phyloP scores from a whole-genome alignment of 2,888 invertebrate genomes.

The Hemicrepidius hirtus region DNA sequence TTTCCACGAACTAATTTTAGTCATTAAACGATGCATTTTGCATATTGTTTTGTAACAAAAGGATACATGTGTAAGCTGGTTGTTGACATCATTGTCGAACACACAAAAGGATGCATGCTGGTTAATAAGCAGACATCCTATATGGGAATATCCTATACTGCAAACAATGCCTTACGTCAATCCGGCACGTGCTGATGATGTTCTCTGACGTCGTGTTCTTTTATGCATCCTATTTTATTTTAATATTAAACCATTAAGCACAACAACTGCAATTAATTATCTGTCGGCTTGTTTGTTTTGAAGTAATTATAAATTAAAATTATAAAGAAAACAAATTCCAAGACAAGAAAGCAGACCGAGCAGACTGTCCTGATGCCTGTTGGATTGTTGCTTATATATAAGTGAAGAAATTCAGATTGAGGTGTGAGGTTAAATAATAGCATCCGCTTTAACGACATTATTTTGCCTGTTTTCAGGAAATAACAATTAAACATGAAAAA shows the following conservation, averaged over 20 bases:
- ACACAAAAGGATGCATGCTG: slow-evolving; percentile 31
- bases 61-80: slow-evolving; percentile 30
- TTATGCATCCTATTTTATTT: background rate
- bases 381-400: too few relatives aligned
- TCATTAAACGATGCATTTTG: slow-evolving; percentile 29
- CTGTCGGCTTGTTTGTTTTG: background rate
- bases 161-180: slow-evolving; percentile 39
- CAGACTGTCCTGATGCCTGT: too few relatives aligned
- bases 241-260: background rate
- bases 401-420: background rate
- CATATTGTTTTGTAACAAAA: slow-evolving; percentile 28
- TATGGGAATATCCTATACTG: slow-evolving; percentile 31
- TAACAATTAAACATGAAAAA: slow-evolving; percentile 23
- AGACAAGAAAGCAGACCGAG: too few relatives aligned
- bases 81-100: slow-evolving; percentile 35
- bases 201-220: slow-evolving; percentile 8
- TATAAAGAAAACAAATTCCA: too few relatives aligned
- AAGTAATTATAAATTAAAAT: background rate
- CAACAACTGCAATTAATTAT: background rate
- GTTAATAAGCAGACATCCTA: slow-evolving; percentile 33
- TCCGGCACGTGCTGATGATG: slow-evolving; percentile 39
- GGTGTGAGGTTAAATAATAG: slow-evolving; percentile 3
- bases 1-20: slow-evolving; percentile 31
- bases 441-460: slow-evolving; percentile 18
- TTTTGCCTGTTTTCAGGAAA: slow-evolving; percentile 32